Evolutionary conservation across 2,797 vertebrate species (phyloP), one percentile per base, ranked within the genome.

Genomic region (Enteromius anoplus): DNA sequence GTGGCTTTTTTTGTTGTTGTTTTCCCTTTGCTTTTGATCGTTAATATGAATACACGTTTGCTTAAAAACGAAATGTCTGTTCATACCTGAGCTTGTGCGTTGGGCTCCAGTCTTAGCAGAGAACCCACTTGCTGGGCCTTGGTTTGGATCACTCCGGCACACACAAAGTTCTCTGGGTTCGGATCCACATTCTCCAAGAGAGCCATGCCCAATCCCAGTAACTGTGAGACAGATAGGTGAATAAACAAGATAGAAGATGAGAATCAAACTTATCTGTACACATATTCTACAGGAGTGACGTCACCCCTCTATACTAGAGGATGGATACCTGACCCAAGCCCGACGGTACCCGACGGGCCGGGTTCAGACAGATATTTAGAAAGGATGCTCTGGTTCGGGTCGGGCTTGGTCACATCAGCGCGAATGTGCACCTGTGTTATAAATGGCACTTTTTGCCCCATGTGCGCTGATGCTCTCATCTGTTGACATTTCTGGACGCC

Each of bases 111-210:
- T 90, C 97, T 94, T 26, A 98, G 94, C 89, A 98, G 94, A 82
- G 96, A 97, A 89, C 97, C 97, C 29, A 98, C 95, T 87, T 98
- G 97, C 88, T 97, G 93, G 68, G 94, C 90, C 90, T 98, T 98
- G 9, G 96, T 97, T 93, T 98, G 97, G 85, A 98, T 95, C 87
- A 98, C 97, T 75, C 97, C 97, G 70, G 97, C 97, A 23, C 96
- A 97, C 79, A 98, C 97, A 0, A 96, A 98, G 88, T 98, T 98
- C 88, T 97, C 97, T 14, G 96, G 96, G 91, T 98, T 98, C 29
- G 97, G 97, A 87, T 98, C 96, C 62, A 98, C 96, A 0, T 96
- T 96, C 86, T 97, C 96, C 91, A 98, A 90, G 84, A 97, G 94
- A 26, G 97, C 96, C 3, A 95, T 94, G 77, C 97, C 97, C 15